A percentile compares a stretch with the other conserved stretches of the same genome.
Evolutionary conservation across 1,140 invertebrate genomes (phyloP).

Genomic region (Drosophila cardini): DNA sequence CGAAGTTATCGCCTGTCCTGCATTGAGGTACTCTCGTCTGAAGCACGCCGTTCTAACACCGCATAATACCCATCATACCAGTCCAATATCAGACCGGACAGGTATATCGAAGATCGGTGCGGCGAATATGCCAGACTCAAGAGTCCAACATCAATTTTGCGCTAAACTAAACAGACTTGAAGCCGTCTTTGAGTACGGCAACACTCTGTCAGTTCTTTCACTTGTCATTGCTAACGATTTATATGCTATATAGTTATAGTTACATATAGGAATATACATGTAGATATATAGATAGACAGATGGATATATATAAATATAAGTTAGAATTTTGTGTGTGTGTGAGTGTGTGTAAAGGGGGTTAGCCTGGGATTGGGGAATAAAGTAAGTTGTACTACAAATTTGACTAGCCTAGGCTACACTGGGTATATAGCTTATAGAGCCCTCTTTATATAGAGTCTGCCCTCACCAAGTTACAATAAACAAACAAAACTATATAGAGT

Average conservation of each 20-base stretch:
- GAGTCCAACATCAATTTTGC: slow-evolving; percentile 85
- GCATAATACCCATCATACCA: slow-evolving; percentile 23
- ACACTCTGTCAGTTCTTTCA: slow-evolving; percentile 60
- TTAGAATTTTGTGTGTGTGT: neutral
- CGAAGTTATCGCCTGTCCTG: slow-evolving; percentile 62
- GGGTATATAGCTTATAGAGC: slow-evolving; percentile 8
- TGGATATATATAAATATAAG: slow-evolving; percentile 36
- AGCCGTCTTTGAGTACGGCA: slow-evolving; percentile 12
- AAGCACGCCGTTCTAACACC: slow-evolving; percentile 79
- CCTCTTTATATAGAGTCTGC: slow-evolving; percentile 5
- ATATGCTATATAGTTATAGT: slow-evolving; percentile 36
- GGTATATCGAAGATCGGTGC: slow-evolving; percentile 60
- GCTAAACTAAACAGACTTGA: slow-evolving; percentile 53
- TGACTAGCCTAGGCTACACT: slow-evolving; percentile 66
- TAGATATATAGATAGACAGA: slow-evolving; percentile 40
- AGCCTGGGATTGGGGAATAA: neutral
- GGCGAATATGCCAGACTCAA: slow-evolving; percentile 77
- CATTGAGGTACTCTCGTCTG: slow-evolving; percentile 83
- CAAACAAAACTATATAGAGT: slow-evolving; percentile 11
- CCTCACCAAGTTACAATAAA: slow-evolving; percentile 28
- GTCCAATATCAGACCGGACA: slow-evolving; percentile 10
- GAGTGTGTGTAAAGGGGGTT: slow-evolving; percentile 5
- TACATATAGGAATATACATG: slow-evolving; percentile 34
- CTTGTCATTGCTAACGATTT: slow-evolving; percentile 72
- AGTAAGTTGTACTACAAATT: slow-evolving; percentile 45